phyloP scores from a whole-genome alignment of 37 sponge, comb jelly and placozoan genomes.

The Aplysina aerophoba region DNA sequence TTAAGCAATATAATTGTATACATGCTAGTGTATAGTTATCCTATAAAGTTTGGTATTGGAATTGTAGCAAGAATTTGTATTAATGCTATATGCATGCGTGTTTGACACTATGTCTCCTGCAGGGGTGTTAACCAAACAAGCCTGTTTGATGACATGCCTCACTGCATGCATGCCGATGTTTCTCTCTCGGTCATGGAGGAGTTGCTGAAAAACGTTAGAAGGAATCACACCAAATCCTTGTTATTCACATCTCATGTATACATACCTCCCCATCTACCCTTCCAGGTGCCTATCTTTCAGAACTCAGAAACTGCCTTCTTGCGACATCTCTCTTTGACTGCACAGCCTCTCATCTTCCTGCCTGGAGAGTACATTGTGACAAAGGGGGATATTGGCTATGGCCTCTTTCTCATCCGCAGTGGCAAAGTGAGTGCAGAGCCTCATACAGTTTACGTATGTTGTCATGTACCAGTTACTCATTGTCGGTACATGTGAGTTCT shows the following conservation, averaged over 20 bases:
- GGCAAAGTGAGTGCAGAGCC: conserved; percentile 40
- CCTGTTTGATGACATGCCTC: conserved; percentile 61
- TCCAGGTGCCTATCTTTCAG: conserved; percentile 54
- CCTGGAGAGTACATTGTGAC: conserved; percentile 73
- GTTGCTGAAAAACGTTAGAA: conserved; percentile 49
- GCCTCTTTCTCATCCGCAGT: conserved; percentile 63
- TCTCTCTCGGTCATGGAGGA: conserved; percentile 50
- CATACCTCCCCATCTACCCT: background rate
- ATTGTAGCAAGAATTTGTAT: too few species aligned
- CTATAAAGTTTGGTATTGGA: too few species aligned
- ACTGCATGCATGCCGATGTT: conserved; percentile 71
- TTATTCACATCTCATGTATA: background rate
- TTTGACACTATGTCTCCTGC: background rate
- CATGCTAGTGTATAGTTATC: too few species aligned
- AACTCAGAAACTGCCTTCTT: conserved; percentile 50
- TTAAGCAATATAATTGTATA: too few species aligned
- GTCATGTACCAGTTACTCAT: too few species aligned
- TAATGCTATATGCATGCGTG: background rate
- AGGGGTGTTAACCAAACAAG: conserved; percentile 16
- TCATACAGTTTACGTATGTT: too few species aligned
- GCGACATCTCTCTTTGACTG: conserved; percentile 52
- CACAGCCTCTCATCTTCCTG: conserved; percentile 64
- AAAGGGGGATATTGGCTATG: conserved; percentile 68
- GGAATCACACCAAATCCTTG: conserved; percentile 6
- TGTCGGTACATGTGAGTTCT: background rate